phyloP scores from a whole-genome alignment of 23 tunicate species.

The Ciona savignyi region DNA sequence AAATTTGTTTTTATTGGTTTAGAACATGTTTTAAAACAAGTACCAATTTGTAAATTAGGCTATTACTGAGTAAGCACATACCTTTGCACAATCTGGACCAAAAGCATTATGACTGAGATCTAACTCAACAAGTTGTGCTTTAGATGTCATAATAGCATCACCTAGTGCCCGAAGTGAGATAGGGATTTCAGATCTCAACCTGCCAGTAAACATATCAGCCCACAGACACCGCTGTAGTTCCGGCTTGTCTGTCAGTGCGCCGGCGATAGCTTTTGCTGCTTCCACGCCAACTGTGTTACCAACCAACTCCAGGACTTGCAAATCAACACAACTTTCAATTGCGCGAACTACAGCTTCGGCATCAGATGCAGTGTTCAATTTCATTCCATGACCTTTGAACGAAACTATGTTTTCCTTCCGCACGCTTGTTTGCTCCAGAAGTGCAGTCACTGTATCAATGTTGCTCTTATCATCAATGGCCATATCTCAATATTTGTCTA shows the following conservation, averaged over 20 bases:
- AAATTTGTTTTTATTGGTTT: no score
- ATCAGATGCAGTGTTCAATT: constrained; percentile 35
- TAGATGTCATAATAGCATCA: constrained; percentile 51
- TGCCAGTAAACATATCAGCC: constrained; percentile 88
- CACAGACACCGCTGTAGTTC: constrained; percentile 80
- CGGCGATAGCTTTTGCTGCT: constrained; percentile 64
- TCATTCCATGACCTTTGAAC: constrained; percentile 25
- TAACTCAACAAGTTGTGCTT: constrained; percentile 62
- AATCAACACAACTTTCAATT: constrained; percentile 32
- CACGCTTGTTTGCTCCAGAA: constrained; percentile 24
- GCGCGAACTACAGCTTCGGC: constrained; percentile 46
- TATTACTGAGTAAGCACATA: constrained; percentile 9
- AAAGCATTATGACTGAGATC: constrained; percentile 90
- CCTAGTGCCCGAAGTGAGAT: constrained; percentile 49
- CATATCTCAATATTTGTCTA: no score
- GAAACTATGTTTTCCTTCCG: constrained; percentile 27
- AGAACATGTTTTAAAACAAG: no score
- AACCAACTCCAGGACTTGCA: constrained; percentile 58
- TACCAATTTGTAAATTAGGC: no score
- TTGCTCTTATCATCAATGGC: no score
- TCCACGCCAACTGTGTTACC: no score
- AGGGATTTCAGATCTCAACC: constrained; percentile 75
- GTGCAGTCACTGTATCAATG: constrained; percentile 2
- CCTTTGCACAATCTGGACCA: constrained; percentile 72
- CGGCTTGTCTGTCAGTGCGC: constrained; percentile 17